phyloP scores from a whole-genome alignment of 2,113 vertebrate species.

The Vanacampus margaritifer region DNA sequence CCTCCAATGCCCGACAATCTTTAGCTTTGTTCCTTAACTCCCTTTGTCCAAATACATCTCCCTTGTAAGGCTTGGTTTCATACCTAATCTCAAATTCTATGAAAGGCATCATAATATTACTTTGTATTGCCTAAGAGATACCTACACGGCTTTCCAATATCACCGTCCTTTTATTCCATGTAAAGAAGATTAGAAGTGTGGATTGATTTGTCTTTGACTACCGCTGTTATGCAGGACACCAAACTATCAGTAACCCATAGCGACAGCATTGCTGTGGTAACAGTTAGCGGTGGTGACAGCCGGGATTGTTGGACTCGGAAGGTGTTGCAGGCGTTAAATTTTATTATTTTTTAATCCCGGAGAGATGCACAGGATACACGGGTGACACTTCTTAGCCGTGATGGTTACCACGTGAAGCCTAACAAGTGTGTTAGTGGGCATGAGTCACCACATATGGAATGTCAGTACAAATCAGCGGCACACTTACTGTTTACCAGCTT shows the following conservation, averaged over 20 bases:
- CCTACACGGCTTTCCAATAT: slow-evolving; percentile 32
- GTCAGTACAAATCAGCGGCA: slow-evolving; percentile 28
- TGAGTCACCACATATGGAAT: slow-evolving; percentile 39
- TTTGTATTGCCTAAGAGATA: slow-evolving; percentile 34
- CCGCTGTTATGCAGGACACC: slow-evolving; percentile 35
- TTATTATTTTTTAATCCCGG: too few species aligned
- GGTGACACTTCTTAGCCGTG: slow-evolving; percentile 40
- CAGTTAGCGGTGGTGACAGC: slow-evolving; percentile 56
- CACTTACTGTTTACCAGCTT: neutral
- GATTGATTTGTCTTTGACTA: slow-evolving; percentile 63
- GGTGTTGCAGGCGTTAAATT: slow-evolving; percentile 29
- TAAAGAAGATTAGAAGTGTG: slow-evolving; percentile 53
- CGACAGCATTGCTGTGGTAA: slow-evolving; percentile 64
- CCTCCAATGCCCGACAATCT: slow-evolving; percentile 6
- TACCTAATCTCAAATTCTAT: slow-evolving; percentile 53
- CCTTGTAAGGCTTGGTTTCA: slow-evolving; percentile 45
- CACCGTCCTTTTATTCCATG: slow-evolving; percentile 29
- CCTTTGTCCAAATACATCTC: slow-evolving; percentile 3
- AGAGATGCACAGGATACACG: slow-evolving; percentile 7
- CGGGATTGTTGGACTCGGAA: slow-evolving; percentile 46
- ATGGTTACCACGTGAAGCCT: slow-evolving; percentile 22
- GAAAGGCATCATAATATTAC: slow-evolving; percentile 36
- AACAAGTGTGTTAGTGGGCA: slow-evolving; percentile 11
- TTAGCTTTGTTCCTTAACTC: slow-evolving; percentile 19
- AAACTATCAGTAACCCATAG: slow-evolving; percentile 60